These are phyloP conservation scores for Lepeophtheirus salmonis DNA, from an alignment of 1,140 invertebrate genomes.

Conservation along the genomic window DNA sequence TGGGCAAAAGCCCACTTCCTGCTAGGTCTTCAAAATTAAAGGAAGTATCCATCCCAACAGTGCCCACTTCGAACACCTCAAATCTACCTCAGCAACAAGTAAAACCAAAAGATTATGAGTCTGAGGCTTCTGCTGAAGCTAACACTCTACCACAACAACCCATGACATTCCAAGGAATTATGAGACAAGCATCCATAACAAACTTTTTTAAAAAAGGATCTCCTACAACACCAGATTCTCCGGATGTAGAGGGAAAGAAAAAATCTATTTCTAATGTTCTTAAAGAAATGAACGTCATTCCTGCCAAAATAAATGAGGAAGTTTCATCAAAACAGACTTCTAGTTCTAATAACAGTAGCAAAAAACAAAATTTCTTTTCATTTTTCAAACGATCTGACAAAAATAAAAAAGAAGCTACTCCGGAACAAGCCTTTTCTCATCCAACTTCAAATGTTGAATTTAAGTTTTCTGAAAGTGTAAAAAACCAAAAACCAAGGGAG, in stretches of 20 bases:
- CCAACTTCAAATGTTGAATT: not conserved
- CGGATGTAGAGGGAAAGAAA: not conserved
- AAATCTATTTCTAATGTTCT: not conserved
- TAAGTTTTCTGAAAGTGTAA: not conserved
- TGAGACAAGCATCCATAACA: slow-evolving; percentile 5
- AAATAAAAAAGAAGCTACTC: not conserved
- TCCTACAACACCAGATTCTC: not conserved
- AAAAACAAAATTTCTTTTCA: slow-evolving; percentile 1
- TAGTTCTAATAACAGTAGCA: not conserved
- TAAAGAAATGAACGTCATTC: not conserved
- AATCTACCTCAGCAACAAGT: not conserved
- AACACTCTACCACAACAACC: not conserved
- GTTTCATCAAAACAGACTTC: not conserved
- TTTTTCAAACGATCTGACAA: not conserved
- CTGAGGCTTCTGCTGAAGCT: not conserved
- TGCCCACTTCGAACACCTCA: not conserved
- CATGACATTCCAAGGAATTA: slow-evolving; percentile 12
- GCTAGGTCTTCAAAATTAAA: slow-evolving; percentile 11
- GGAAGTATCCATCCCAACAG: slow-evolving; percentile 8
- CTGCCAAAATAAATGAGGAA: not conserved
- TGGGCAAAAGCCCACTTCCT: not conserved
- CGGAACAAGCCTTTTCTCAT: not conserved
- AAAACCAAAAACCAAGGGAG: not conserved
- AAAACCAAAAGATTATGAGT: not conserved
- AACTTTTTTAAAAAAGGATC: slow-evolving; percentile 13